Base-by-base conservation (phyloP, 2,113 vertebrate species). In the Hystrix brachyura region DNA sequence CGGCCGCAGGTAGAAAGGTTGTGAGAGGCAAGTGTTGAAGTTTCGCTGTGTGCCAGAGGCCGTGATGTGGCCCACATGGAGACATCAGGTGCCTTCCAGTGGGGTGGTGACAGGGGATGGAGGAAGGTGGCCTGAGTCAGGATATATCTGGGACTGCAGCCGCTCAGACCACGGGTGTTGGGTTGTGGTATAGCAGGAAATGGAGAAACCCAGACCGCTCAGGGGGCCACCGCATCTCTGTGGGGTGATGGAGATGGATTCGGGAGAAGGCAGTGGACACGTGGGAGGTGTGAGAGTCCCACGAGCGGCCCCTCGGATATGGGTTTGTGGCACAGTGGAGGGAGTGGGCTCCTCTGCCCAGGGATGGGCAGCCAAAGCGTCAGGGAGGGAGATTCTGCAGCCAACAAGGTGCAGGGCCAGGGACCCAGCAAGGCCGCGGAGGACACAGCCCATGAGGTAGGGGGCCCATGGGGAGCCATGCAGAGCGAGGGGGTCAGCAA, bases 1-100 rank as follows among this genome's bases (percentile, higher is more conserved):
- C 7, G 29, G 15, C 62, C 21, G 17, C 19, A 34, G 29, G 43
- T 34, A 1, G 51, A 64, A 13, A 80, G 57, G 7, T 5, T 38
- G n/a, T 51, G 29, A 53, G 23, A 85, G 46, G 65, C 64, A 19
- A 29, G 57, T 11, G 62, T 48, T 19, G 29, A 29, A 11, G 13
- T n/a, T 1, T 15, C 13, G 21, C 11, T 4, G 2, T 3, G 3
- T 38, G n/a, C 65, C 0, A 5, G 18, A 81, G 48, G 48, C 53
- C 12, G 0, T 15, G 27, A 0, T 46, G 60, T 29, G 27, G 67
- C 72, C n/a, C n/a, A 51, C 69, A 9, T 25, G 14, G 6, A 84
- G 74, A 53, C 53, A 19, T 1, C 0, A 12, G 23, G 11, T 18
- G 34, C 17, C 21, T 34, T 55, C 23, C 23, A 15, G 12, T 53